Evolutionary conservation across 2,888 invertebrate genomes (phyloP), one percentile per base, ranked within the genome.

Genomic region (Saturnia japonica): DNA sequence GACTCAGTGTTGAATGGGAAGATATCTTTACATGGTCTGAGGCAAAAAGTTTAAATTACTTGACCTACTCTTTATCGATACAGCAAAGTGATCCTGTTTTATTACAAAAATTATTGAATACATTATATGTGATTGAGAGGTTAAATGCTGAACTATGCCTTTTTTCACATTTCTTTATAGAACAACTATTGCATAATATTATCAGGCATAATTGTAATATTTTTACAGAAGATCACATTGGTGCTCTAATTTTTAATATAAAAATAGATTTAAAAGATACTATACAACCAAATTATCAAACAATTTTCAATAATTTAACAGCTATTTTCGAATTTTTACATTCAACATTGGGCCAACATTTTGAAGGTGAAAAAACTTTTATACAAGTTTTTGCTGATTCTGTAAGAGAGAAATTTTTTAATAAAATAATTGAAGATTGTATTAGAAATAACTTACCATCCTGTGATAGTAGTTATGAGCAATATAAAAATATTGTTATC

Each of bases 321-420:
- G 91, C 91, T 3, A 86, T 93, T 67, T 94, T 94, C 85, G 94
- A 94, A 74, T 94, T 94, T 72, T 78, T 94, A 0, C 89, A 93
- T 67, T 89, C 91, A 16, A 92, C 92, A 0, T 78, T 94, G 2
- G 93, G 93, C 0, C 86, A 87, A 0, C 88, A 89, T 62, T 89
- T 94, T 80, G 89, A 92, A 69, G 82, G 84, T 70, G 88, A 89
- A 25, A 82, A 85, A 71, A 88, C 88, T 40, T 94, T 94, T 57
- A 89, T 94, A 51, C 87, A 89, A 78, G 84, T 92, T 0, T 91
- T 94, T 73, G 88, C 91, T 0, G 89, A 92, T 57, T 88, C 87
- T 0, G 88, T 91, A 1, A 79, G 85, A 43, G 82, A 89, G 0
- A 91, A 89, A 70, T 94, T 94, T 77, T 94, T 93, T 28, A 85